These are phyloP conservation scores for Lophura swinhoii DNA, from an alignment of 2,797 vertebrate species.

Conservation along the genomic window DNA sequence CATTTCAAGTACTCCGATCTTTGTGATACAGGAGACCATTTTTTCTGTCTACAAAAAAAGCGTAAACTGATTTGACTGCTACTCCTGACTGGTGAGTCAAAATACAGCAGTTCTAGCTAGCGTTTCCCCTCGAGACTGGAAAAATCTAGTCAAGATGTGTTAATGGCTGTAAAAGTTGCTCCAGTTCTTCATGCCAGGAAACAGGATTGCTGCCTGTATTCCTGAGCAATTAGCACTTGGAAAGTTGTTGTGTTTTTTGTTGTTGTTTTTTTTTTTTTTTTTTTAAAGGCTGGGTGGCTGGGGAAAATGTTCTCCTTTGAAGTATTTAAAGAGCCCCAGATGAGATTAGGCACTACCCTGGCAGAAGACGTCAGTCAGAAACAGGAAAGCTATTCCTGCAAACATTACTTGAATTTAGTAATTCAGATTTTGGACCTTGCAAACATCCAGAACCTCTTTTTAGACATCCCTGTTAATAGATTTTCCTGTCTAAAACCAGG, in stretches of 20 bases:
- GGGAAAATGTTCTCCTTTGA: not conserved
- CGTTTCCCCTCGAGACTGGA: not conserved
- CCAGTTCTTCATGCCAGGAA: not conserved
- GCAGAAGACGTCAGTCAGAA: not conserved
- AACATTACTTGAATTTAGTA: not conserved
- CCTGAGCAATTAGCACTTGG: not conserved
- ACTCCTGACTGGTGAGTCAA: not conserved
- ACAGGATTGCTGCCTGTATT: not conserved
- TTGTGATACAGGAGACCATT: not conserved
- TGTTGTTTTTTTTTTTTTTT: too few relatives aligned
- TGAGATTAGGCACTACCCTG: not conserved
- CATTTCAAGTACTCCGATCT: rapidly evolving
- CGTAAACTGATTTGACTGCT: not conserved
- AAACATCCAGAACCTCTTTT: not conserved
- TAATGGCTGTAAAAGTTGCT: not conserved
- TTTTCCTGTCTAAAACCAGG: not conserved
- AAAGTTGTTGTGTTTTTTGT: too few relatives aligned
- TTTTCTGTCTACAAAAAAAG: not conserved
- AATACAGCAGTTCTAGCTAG: not conserved
- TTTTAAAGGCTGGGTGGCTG: not conserved
- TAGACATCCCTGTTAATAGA: not conserved
- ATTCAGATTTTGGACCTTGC: not conserved
- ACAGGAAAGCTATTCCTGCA: not conserved
- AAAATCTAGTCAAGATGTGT: not conserved
- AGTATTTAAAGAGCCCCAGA: not conserved